These are phyloP conservation scores for Lithosia quadra DNA, from an alignment of 2,888 invertebrate genomes.

Conservation along the genomic window DNA sequence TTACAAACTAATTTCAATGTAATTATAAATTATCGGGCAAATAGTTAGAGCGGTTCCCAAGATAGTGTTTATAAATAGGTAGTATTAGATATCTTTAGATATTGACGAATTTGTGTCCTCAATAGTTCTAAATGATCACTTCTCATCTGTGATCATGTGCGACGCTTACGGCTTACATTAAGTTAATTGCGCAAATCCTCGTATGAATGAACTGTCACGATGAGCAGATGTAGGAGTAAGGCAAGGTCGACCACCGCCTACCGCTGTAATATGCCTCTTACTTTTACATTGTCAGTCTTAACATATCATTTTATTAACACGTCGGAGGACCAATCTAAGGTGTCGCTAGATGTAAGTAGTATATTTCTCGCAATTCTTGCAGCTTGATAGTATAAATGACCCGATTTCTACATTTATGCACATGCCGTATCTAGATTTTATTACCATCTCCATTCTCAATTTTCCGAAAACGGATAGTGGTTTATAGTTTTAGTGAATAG, in stretches of 20 bases:
- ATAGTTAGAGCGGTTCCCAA: not conserved
- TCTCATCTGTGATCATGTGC: not conserved
- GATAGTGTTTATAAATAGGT: not conserved
- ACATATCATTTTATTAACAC: conserved; percentile 3
- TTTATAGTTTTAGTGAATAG: no score
- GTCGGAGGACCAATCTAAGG: not conserved
- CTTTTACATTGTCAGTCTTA: conserved; percentile 29
- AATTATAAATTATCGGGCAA: no score
- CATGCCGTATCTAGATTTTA: not conserved
- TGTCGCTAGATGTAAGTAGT: not conserved
- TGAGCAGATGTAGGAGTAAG: conserved; percentile 29
- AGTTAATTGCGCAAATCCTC: conserved; percentile 11
- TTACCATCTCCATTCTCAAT: not conserved
- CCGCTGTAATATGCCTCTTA: conserved; percentile 33
- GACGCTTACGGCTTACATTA: not conserved
- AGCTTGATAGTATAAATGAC: not conserved
- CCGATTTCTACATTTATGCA: not conserved
- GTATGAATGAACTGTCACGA: conserved; percentile 39
- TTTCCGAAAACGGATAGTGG: not conserved
- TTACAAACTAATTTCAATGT: no score
- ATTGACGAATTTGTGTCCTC: not conserved
- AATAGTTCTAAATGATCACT: not conserved
- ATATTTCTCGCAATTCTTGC: not conserved
- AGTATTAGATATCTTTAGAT: not conserved
- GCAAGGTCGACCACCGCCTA: conserved; percentile 42